Evolutionary conservation across 2,113 vertebrate species (phyloP), one percentile per base, ranked within the genome.

Genomic region (Chrysochloris asiatica): DNA sequence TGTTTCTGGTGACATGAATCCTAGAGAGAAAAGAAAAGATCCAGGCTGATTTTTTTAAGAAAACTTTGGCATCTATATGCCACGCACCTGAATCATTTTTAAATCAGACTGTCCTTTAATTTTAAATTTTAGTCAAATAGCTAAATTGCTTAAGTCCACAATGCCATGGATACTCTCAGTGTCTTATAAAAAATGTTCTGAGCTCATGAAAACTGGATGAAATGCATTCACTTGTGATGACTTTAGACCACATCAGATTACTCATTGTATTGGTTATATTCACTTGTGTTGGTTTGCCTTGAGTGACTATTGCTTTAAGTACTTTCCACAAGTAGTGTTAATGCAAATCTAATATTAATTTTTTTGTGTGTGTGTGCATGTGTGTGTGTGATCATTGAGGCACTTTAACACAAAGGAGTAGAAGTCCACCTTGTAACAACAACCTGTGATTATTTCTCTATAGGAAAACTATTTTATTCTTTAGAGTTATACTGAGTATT

Each of bases 341-440:
- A 88, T 85, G 71, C 63, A 92, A 92, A 95, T 95, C 63, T 94
- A 28, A 88, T 85, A 91, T 81, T 86, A 72, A 83, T 73, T 45
- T n/a, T 43, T 59, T n/a, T n/a, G n/a, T n/a, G n/a, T n/a, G n/a
- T n/a, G n/a, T n/a, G n/a, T n/a, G n/a, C n/a, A n/a, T n/a, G n/a
- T n/a, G n/a, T n/a, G n/a, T n/a, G n/a, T n/a, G n/a, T 91, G 69
- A 91, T 94, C 93, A 91, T 95, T 92, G 96, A 93, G 89, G 54
- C 85, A 85, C 83, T 95, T 96, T 87, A 92, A 87, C 63, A 91
- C 77, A 95, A 93, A 75, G 12, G 56, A 13, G 17, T 89, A 93
- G 48, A 89, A 76, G 33, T 86, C 47, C 76, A 79, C 38, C 77
- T 81, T 82, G 30, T 88, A 90, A 92, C 93, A 92, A 95, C 89